These are phyloP conservation scores for silkworm (Bombyx mori) DNA, from an alignment of 1,140 invertebrate genomes.

Conservation along the genomic window DNA sequence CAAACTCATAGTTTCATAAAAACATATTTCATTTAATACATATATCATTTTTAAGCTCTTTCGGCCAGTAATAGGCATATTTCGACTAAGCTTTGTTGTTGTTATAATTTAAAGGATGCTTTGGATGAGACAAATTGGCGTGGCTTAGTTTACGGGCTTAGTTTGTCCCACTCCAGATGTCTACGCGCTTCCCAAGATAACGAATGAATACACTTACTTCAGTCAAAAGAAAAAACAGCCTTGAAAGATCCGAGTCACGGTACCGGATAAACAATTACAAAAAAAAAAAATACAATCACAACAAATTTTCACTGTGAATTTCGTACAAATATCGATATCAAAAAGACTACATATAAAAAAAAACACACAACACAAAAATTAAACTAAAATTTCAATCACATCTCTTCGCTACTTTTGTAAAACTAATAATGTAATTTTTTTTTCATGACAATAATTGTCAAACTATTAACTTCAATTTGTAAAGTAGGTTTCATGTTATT, in stretches of 20 bases:
- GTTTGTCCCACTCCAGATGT: too few relatives aligned
- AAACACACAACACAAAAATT: conserved; percentile 65
- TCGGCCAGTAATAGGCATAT: too few relatives aligned
- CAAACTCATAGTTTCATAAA: conserved; percentile 14
- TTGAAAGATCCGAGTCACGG: conserved; percentile 14
- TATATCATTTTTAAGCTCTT: too few relatives aligned
- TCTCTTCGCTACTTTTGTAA: conserved; percentile 41
- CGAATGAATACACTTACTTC: conserved; percentile 1
- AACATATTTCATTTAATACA: conserved; percentile 1
- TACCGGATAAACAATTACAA: conserved; percentile 3
- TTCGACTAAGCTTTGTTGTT: too few relatives aligned
- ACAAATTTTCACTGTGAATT: conserved; percentile 44
- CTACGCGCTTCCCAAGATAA: not conserved
- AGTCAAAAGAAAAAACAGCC: conserved; percentile 21
- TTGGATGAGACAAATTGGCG: too few relatives aligned
- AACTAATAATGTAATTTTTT: too few relatives aligned
- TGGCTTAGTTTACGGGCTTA: too few relatives aligned
- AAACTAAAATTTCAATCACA: conserved; percentile 64
- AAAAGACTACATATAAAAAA: conserved; percentile 60
- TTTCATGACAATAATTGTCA: too few relatives aligned
- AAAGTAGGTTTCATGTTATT: too few relatives aligned
- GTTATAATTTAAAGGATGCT: too few relatives aligned
- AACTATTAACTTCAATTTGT: too few relatives aligned
- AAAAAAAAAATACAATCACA: conserved; percentile 6
- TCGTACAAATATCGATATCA: conserved; percentile 48